Conservation (phyloP, 1,140 invertebrate genomes). For the Chironomus striatipennis region DNA sequence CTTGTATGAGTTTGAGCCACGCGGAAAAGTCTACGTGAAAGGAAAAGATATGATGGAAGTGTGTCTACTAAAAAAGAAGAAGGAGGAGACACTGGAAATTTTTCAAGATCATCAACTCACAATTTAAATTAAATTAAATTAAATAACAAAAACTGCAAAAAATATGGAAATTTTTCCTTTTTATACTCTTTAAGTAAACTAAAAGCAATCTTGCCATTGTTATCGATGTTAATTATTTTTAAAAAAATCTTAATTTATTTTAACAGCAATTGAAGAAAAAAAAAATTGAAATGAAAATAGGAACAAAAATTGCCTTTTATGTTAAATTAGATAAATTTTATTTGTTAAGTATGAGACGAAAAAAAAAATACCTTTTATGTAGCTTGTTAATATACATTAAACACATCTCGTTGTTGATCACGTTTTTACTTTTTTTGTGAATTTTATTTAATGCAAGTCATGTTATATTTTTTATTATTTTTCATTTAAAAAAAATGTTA, state of each 20-base stretch:
- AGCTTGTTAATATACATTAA: too few relatives aligned
- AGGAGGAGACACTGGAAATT: background rate
- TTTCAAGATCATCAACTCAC: constrained; percentile 14
- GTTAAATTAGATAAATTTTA: background rate
- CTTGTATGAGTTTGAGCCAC: constrained; percentile 66
- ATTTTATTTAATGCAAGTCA: background rate
- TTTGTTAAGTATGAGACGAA: background rate
- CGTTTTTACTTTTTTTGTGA: background rate
- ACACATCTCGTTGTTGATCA: background rate
- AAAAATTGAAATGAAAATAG: background rate
- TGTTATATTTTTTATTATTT: too few relatives aligned
- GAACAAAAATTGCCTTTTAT: background rate
- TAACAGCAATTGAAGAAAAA: background rate
- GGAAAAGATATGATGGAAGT: constrained; percentile 93
- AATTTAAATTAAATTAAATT: background rate
- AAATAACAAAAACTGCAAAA: background rate
- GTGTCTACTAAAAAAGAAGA: constrained; percentile 58
- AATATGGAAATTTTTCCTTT: background rate
- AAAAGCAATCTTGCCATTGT: constrained; percentile 19
- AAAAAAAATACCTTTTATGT: background rate
- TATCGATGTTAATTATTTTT: background rate
- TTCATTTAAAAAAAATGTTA: background rate
- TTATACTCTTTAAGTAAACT: background rate
- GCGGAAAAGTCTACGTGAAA: constrained; percentile 87
- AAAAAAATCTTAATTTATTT: background rate